These are phyloP conservation scores for Matsumyia berberina DNA, from an alignment of 2,888 invertebrate species.

Conservation along the genomic window DNA sequence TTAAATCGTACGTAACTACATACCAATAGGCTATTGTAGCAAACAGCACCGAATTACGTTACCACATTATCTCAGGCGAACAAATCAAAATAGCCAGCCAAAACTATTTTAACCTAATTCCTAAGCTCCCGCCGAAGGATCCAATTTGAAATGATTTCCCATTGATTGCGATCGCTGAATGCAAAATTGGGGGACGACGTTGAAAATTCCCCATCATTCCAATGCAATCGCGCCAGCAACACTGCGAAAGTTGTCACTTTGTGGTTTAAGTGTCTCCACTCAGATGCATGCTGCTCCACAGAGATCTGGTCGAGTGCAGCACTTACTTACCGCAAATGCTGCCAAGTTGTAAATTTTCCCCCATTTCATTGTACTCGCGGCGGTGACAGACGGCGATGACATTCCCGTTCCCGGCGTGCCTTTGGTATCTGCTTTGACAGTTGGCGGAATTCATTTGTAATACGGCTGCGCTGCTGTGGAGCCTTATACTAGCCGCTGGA, in stretches of 20 bases:
- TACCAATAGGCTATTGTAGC: slow-evolving; percentile 23
- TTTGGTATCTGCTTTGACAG: slow-evolving; percentile 50
- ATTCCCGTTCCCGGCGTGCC: slow-evolving; percentile 43
- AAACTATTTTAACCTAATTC: slow-evolving; percentile 37
- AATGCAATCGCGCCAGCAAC: slow-evolving; percentile 8
- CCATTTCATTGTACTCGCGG: slow-evolving; percentile 27
- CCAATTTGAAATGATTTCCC: slow-evolving; percentile 50
- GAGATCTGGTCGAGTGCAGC: slow-evolving; percentile 31
- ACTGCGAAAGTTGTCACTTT: slow-evolving; percentile 57
- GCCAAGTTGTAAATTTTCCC: slow-evolving; percentile 47
- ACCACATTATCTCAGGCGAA: slow-evolving; percentile 20
- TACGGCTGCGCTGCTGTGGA: slow-evolving; percentile 21
- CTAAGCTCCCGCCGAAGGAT: slow-evolving; percentile 7
- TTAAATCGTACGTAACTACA: slow-evolving; percentile 47
- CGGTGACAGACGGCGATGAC: slow-evolving; percentile 21
- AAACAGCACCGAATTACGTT: slow-evolving; percentile 37
- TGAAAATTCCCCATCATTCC: slow-evolving; percentile 35
- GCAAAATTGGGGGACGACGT: slow-evolving; percentile 25
- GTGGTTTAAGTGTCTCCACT: slow-evolving; percentile 44
- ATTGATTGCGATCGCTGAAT: slow-evolving; percentile 32
- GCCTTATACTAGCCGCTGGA: slow-evolving; percentile 31
- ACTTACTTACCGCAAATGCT: slow-evolving; percentile 56
- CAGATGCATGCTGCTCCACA: slow-evolving; percentile 5
- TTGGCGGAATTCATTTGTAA: slow-evolving; percentile 26
- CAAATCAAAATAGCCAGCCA: slow-evolving; percentile 22